A percentile compares a stretch with the other conserved stretches of the same genome.
Evolutionary conservation across 2,888 invertebrate species (phyloP).

Genomic region (Calameuta filiformis): DNA sequence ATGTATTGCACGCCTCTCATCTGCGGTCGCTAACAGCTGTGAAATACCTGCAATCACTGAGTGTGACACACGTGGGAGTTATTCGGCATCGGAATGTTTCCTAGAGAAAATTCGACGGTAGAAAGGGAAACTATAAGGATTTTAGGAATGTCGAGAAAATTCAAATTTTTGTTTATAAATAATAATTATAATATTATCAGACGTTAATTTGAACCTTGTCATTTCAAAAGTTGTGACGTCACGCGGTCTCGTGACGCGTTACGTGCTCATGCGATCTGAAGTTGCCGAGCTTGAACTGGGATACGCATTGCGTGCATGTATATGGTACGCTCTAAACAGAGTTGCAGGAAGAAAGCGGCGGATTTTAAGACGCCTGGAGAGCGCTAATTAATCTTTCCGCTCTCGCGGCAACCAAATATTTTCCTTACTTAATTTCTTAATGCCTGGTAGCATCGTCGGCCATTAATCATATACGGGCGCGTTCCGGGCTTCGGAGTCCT

Average conservation of each 20-base stretch:
- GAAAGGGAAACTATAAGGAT: neutral
- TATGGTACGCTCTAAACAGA: neutral
- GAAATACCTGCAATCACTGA: neutral
- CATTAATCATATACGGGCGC: neutral
- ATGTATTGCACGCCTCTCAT: too few relatives aligned
- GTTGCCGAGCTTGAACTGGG: neutral
- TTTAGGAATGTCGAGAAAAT: too few relatives aligned
- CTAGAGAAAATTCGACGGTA: neutral
- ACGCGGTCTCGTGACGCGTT: neutral
- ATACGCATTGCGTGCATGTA: neutral
- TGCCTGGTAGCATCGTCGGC: neutral
- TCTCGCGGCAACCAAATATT: slow-evolving; percentile 2
- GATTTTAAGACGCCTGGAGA: neutral
- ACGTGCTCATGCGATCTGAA: neutral
- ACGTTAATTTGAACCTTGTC: neutral
- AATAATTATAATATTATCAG: neutral
- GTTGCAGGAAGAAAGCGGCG: neutral
- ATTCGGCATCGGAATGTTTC: neutral
- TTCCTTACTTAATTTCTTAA: neutral
- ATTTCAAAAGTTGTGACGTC: neutral
- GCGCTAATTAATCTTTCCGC: neutral
- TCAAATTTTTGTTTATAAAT: neutral
- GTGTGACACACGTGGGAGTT: neutral
- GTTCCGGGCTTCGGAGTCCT: neutral
- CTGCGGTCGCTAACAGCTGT: neutral